Evolutionary conservation across 1,140 invertebrate genomes (phyloP), one percentile per base, ranked within the genome.

Genomic region (Rhopalosiphum maidis): DNA sequence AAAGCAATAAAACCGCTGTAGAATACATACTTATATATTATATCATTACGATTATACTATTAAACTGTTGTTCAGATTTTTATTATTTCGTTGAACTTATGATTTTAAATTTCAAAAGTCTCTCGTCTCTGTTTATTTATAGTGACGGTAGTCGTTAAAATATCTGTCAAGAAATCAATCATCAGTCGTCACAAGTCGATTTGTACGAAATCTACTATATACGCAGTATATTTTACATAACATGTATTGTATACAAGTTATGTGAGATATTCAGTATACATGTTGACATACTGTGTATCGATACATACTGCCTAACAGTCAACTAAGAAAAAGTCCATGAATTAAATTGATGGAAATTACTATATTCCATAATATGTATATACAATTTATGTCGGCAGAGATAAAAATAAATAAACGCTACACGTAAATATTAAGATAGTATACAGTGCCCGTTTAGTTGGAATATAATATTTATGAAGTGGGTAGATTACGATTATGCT

Each of bases 121-220:
- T 37, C 41, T 18, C 1, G 4, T 82, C 2, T 46, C 5, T 18
- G 25, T 87, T 48, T 87, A 87, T 48, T 30, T 87, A 87, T 43
- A 43, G 22, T 43, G 23, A 41, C 11, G 37, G 2, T 2, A 43
- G 11, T 86, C 11, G 85, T 86, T 86, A 86, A 86, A 46, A 86
- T 86, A 43, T 86, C 85, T 30, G 85, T 86, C 85, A 46, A 86
- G 37, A 86, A 46, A 86, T 43, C 85, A 85, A 85, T 85, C 37
- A 86, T 43, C 43, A 85, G 25, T 85, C 37, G 83, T 41, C 37
- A 46, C 11, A 5, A 86, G 23, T 46, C 11, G 25, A 86, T 46
- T 86, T 86, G 4, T 46, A 86, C 43, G 30, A 86, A 86, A 86
- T 41, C 43, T 11, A 30, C 5, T 21, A 51, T 51, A 51, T 51